Evolutionary conservation across 1,140 invertebrate species (phyloP), one percentile per base, ranked within the genome.

Genomic region (Mycetomoellerius zeteki): DNA sequence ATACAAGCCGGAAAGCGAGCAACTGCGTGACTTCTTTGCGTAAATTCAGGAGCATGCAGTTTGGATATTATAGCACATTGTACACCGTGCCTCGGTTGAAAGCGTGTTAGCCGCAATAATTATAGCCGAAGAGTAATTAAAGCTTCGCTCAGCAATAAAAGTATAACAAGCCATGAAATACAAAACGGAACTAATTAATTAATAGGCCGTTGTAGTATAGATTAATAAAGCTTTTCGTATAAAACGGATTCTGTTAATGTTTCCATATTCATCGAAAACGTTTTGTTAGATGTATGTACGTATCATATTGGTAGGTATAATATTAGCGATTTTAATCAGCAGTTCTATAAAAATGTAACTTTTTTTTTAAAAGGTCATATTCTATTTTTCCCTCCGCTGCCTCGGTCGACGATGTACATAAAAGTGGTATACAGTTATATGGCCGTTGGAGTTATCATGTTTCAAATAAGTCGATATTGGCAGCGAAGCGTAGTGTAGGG

Each of bases 401-500:
- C 27, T 60, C 54, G 21, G 30, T 47, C 14, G 30, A 62, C 24
- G 54, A 21, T 47, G 52, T 21, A 2, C 21, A 33, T 47, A 33
- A 82, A 82, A 73, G 37, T 73, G 43, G n/a, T 37, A 7, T n/a
- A 56, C 19, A 56, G 64, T 75, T 75, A 62, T 24, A 75, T 3
- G 14, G 14, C 14, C 37, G 37, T 72, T 43, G 54, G 54, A 60
- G 19, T 84, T 75, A 47, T 58, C 37, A 43, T 33, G 69, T 75
- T 75, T 84, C 69, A 33, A 67, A 67, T 67, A 80, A 73, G 54
- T 84, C 69, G 69, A 84, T 84, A 84, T 75, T 47, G 80, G 16
- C 37, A 30, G 10, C 47, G 64, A 21, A 69, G 64, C 77, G 16
- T 47, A 50, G 60, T 16, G 47, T 16, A 50, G 69, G 37, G 54